Evolutionary conservation across 2,113 vertebrate genomes (phyloP), one percentile per base, ranked within the genome.

Genomic region (Zosterops borbonicus): DNA sequence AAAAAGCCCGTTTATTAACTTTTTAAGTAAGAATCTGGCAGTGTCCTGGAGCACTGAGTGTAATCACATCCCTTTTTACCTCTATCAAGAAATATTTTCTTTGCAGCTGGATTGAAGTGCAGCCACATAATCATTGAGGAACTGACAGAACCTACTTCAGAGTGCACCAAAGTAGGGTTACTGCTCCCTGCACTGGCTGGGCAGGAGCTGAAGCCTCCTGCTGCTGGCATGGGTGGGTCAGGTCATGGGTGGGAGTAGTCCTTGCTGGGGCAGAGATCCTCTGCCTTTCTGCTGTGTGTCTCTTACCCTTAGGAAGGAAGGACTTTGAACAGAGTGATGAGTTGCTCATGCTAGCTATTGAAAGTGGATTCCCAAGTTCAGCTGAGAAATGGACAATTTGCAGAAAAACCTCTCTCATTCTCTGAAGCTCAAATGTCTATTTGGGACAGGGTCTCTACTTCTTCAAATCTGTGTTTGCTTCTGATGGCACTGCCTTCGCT

Each of bases 91-190:
- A 73, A 56, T 2, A 2, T 39, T 87, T 69, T 69, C 63, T 73
- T 76, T 89, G 39, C 49, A 83, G 23, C 15, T 3, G 3, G 25
- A 42, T n/a, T 84, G 47, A 71, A 78, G 29, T 19, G 27, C 28
- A 31, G 29, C 23, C 39, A 28, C 0, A 1, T 28, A 59, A 75
- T 41, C 28, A 37, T 6, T 6, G 39, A 84, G 28, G 58, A 55
- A 23, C 29, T 23, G 44, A n/a, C 16, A 42, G 39, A 44, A 76
- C 13, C 18, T 42, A 33, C 27, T 39, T 64, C 2, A 4, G 31
- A 41, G 33, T 3, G 1, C 0, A 42, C 31, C 3, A 0, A 44
- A 56, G 50, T 19, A 39, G 12, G 6, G 21, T 46, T 74, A 53
- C 42, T 31, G 77, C 46, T 74, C 24, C 58, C 65, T 91, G 50